These are phyloP conservation scores for Psix sp. DNA, from an alignment of 1,140 invertebrate genomes.

Conservation along the genomic window DNA sequence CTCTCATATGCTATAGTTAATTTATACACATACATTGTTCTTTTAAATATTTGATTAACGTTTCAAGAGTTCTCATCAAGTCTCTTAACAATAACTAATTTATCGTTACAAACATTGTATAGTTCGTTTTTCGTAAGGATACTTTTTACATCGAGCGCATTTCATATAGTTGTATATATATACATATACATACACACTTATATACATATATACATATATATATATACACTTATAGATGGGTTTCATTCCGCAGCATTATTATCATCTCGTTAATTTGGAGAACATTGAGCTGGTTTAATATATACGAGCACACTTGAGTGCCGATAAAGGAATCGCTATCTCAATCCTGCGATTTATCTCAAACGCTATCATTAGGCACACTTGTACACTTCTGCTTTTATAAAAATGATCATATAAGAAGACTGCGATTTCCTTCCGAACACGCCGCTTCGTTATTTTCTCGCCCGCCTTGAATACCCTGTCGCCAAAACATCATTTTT, in stretches of 20 bases:
- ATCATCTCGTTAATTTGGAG: slow-evolving; percentile 36
- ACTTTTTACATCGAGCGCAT: slow-evolving; percentile 50
- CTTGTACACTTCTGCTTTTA: slow-evolving; percentile 32
- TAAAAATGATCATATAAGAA: slow-evolving; percentile 61
- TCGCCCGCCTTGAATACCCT: slow-evolving; percentile 27
- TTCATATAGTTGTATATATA: no score
- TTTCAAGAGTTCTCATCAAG: slow-evolving; percentile 39
- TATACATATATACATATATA: no score
- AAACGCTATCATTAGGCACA: slow-evolving; percentile 28
- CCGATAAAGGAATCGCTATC: slow-evolving; percentile 37
- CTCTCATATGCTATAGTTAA: slow-evolving; percentile 35
- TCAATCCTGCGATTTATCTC: slow-evolving; percentile 7
- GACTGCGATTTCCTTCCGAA: slow-evolving; percentile 11
- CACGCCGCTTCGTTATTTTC: not conserved
- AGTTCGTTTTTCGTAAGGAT: slow-evolving; percentile 32
- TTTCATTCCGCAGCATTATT: slow-evolving; percentile 40
- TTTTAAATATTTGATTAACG: slow-evolving; percentile 53
- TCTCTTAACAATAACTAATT: slow-evolving; percentile 45
- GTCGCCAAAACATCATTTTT: slow-evolving; percentile 40
- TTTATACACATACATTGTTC: slow-evolving; percentile 39
- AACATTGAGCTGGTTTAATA: slow-evolving; percentile 53
- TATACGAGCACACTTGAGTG: slow-evolving; percentile 58
- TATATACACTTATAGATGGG: slow-evolving; percentile 33
- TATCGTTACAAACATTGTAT: slow-evolving; percentile 45
- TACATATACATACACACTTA: no score